A percentile compares a stretch with the other conserved stretches of the same genome.
These are phyloP conservation scores for Cairina moschata DNA, from an alignment of 2,113 vertebrate genomes.

Conservation along the genomic window DNA sequence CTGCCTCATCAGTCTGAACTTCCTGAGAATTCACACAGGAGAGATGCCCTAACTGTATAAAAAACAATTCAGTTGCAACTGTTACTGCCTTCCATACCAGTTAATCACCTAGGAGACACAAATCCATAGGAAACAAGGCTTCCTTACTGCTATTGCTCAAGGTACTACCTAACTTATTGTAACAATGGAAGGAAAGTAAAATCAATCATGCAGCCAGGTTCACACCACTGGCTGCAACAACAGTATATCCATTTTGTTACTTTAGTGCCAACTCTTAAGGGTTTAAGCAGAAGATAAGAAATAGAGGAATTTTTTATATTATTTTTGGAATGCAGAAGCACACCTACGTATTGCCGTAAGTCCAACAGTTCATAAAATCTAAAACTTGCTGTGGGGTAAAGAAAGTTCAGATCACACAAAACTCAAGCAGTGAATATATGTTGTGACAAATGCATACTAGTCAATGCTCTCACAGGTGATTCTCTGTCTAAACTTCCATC, in stretches of 20 bases:
- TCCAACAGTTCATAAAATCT: neutral
- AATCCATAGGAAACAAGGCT: neutral
- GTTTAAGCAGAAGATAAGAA: neutral
- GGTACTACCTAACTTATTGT: neutral
- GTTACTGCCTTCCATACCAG: neutral
- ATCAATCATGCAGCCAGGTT: neutral
- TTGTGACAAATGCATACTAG: neutral
- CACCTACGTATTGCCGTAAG: neutral
- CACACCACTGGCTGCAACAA: neutral
- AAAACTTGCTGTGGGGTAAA: neutral
- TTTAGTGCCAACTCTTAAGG: neutral
- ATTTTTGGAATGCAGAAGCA: constrained; percentile 11
- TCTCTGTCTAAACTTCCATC: neutral
- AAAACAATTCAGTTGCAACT: neutral
- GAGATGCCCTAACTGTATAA: neutral
- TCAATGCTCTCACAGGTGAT: neutral
- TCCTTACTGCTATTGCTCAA: neutral
- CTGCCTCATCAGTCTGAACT: neutral
- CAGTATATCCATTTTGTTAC: neutral
- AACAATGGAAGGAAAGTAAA: neutral
- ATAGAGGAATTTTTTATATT: neutral
- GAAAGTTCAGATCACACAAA: neutral
- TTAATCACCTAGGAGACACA: neutral
- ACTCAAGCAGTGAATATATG: neutral
- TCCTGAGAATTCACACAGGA: neutral